Percentiles rank a stretch among this genome's conserved stretches.
Evolutionary conservation across 2,113 vertebrate species (phyloP).

Genomic region (Amazona guildingii): DNA sequence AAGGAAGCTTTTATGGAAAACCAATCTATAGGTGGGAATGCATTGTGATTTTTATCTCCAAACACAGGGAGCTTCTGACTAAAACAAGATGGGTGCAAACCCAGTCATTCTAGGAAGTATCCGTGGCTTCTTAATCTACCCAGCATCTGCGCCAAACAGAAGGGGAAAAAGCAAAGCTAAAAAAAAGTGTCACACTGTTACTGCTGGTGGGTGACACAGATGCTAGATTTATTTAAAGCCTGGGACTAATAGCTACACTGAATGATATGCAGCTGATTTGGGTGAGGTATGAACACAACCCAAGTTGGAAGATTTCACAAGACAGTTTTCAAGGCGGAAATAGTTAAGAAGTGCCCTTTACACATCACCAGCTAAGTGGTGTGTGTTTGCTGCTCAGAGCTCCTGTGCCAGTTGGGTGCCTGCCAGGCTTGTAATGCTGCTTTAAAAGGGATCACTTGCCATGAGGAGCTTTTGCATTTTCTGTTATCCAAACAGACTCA

Average conservation of each 20-base stretch:
- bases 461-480: not conserved
- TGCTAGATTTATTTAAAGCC: not conserved
- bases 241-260: not conserved
- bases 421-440: conserved; percentile 34
- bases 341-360: conserved; percentile 22
- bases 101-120: not conserved
- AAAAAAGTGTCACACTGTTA: not conserved
- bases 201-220: not conserved
- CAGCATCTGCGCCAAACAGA: not conserved
- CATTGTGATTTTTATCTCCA: not conserved
- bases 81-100: not conserved
- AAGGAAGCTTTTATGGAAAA: not conserved
- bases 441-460: conserved; percentile 13
- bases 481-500: conserved; percentile 15
- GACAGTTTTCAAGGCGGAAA: conserved; percentile 10
- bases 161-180: not conserved
- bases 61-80: not conserved
- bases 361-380: conserved; percentile 39
- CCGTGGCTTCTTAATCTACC: not conserved
- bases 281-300: not conserved
- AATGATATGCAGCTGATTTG: not conserved
- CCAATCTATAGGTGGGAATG: not conserved
- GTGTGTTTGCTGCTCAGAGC: not conserved
- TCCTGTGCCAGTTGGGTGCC: conserved; percentile 12
- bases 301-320: not conserved